These are phyloP conservation scores for Dolichoris vasculosae DNA, from an alignment of 1,140 invertebrate species.

Conservation along the genomic window DNA sequence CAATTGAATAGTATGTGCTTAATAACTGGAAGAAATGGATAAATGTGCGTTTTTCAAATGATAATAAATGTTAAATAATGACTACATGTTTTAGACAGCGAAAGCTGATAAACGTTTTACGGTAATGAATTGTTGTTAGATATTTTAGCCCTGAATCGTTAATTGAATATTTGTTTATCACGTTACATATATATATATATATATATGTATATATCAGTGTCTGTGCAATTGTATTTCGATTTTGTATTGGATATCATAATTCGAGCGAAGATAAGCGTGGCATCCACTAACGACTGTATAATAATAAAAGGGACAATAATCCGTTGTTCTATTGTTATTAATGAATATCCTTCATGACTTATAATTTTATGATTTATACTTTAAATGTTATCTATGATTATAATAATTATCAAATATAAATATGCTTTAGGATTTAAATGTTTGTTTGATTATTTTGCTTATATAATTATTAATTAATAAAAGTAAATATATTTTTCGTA, in stretches of 20 bases:
- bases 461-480: no score
- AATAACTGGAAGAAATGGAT: not conserved
- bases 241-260: conserved; percentile 30
- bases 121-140: conserved; percentile 44
- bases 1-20: conserved; percentile 9
- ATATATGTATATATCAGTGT: conserved; percentile 26
- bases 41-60: conserved; percentile 2
- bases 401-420: not conserved
- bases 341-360: not conserved
- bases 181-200: conserved; percentile 29
- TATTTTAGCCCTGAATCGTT: conserved; percentile 44
- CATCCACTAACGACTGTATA: conserved; percentile 47
- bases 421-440: not conserved
- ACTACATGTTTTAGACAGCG: conserved; percentile 25
- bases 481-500: not conserved
- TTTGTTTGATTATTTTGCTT: not conserved
- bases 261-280: conserved; percentile 2
- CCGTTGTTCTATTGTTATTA: conserved; percentile 33
- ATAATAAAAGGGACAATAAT: conserved; percentile 53
- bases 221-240: conserved; percentile 16
- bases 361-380: conserved; percentile 11
- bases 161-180: conserved; percentile 48
- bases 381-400: not conserved
- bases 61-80: conserved; percentile 27
- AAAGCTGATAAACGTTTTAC: conserved; percentile 37